phyloP scores from a whole-genome alignment of 2,888 invertebrate species.

The Copidosoma aretas region DNA sequence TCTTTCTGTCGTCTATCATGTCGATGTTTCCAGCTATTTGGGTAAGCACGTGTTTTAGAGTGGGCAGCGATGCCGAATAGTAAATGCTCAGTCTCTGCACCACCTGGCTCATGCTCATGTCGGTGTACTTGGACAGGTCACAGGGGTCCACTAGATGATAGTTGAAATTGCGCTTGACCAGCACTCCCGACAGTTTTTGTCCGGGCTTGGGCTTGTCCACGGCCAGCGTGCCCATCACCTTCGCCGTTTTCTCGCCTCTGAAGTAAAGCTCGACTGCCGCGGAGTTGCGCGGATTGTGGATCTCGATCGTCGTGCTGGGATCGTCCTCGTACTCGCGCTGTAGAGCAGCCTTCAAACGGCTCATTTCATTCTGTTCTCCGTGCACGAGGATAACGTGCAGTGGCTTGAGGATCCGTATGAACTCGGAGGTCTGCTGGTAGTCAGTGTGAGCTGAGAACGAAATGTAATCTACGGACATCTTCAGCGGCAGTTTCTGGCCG shows the following conservation, averaged over 20 bases:
- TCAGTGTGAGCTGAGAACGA: slow-evolving; percentile 99
- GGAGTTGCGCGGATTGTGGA: slow-evolving; percentile 97
- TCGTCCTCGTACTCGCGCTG: slow-evolving; percentile 93
- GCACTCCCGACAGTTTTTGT: slow-evolving; percentile 84
- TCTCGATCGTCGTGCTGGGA: slow-evolving; percentile 78
- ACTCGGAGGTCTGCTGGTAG: slow-evolving; percentile 97
- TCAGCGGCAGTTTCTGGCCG: slow-evolving; percentile 93
- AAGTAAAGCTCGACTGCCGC: slow-evolving; percentile 92
- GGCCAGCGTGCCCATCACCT: slow-evolving; percentile 94
- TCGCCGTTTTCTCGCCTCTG: slow-evolving; percentile 97
- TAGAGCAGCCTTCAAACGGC: slow-evolving; percentile 90
- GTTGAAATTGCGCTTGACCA: slow-evolving; percentile 97
- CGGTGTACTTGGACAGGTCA: slow-evolving; percentile 95
- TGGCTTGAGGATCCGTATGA: slow-evolving; percentile 91
- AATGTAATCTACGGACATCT: slow-evolving; percentile 98
- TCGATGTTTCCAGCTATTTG: slow-evolving; percentile 81
- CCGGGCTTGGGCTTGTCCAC: slow-evolving; percentile 81
- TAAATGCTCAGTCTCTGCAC: slow-evolving; percentile 91
- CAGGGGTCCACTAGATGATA: slow-evolving; percentile 92
- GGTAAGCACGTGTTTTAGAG: slow-evolving; percentile 77
- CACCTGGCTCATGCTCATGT: slow-evolving; percentile 91
- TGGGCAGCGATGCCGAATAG: slow-evolving; percentile 77
- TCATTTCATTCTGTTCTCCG: slow-evolving; percentile 99
- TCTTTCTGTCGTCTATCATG: slow-evolving; percentile 74
- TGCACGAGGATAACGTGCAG: slow-evolving; percentile 97